A percentile compares a stretch with the other conserved stretches of the same genome.
Conservation (phyloP, 1,140 invertebrate genomes). For the Saccostrea glomerata region DNA sequence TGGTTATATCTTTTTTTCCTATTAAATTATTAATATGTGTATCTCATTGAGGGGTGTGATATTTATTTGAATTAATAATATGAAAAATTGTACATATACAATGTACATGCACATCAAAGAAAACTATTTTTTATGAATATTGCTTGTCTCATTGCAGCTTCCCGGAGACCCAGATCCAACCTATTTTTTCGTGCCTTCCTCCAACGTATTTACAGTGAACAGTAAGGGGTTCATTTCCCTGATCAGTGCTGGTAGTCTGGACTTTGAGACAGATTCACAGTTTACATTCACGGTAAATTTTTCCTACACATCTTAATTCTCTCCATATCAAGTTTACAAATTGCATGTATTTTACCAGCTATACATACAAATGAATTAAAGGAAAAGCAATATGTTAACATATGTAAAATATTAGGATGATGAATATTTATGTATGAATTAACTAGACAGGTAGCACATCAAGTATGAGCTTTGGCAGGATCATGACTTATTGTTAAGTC, state of each 20-base stretch:
- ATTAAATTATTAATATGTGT: not conserved
- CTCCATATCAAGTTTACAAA: no score
- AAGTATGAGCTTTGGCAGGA: no score
- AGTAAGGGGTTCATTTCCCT: slow-evolving; percentile 38
- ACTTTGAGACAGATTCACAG: slow-evolving; percentile 31
- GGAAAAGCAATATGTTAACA: not conserved
- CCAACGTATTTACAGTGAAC: slow-evolving; percentile 38
- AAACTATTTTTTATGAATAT: no score
- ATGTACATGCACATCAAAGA: no score
- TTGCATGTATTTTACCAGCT: not conserved
- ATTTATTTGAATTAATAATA: no score
- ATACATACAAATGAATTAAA: no score
- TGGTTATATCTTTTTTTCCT: not conserved
- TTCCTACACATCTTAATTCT: not conserved
- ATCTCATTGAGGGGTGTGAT: no score
- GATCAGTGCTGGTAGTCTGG: not conserved
- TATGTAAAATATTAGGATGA: no score
- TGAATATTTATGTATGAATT: no score
- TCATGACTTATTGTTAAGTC: no score
- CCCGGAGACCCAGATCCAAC: slow-evolving; percentile 23
- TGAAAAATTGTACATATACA: no score
- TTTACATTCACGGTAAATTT: slow-evolving; percentile 40
- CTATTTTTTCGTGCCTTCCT: slow-evolving; percentile 19
- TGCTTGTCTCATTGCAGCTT: not conserved
- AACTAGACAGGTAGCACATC: no score